A percentile compares a stretch with the other conserved stretches of the same genome.
Evolutionary conservation across 2,888 invertebrate species (phyloP).

Genomic region (Epinotia bilunana): DNA sequence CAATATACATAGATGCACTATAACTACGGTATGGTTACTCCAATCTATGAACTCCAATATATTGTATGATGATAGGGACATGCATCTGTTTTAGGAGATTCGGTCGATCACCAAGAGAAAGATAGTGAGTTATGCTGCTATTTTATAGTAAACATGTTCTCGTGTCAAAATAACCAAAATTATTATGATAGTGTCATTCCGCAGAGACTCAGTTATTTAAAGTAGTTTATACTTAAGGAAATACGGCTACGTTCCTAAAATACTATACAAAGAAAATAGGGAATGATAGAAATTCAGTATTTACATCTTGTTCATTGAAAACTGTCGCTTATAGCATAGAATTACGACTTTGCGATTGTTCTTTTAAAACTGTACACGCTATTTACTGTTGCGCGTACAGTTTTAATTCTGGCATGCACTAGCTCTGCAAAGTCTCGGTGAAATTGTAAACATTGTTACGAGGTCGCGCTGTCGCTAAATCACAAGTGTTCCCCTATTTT

Average conservation of each 20-base stretch:
- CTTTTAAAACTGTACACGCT: background rate
- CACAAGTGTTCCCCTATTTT: slow-evolving; percentile 76
- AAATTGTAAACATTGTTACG: slow-evolving; percentile 78
- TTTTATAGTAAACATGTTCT: no score
- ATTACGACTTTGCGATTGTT: background rate
- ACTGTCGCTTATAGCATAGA: background rate
- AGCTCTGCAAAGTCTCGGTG: slow-evolving; percentile 63
- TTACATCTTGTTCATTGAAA: background rate
- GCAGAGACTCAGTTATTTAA: no score
- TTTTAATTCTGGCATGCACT: slow-evolving; percentile 38
- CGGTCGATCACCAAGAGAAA: no score
- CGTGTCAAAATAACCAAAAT: no score
- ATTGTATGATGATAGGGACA: no score
- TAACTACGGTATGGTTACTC: no score
- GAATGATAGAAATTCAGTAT: background rate
- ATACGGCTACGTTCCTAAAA: background rate
- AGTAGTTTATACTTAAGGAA: no score
- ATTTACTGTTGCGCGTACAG: slow-evolving; percentile 31
- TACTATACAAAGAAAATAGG: background rate
- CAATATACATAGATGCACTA: no score
- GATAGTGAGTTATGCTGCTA: no score
- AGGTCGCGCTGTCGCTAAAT: slow-evolving; percentile 78
- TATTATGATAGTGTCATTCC: background rate
- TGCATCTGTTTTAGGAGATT: no score
- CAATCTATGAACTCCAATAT: no score